A percentile compares a stretch with the other conserved stretches of the same genome.
Evolutionary conservation across 2,797 vertebrate species (phyloP).

Genomic region (Vultur gryphus): DNA sequence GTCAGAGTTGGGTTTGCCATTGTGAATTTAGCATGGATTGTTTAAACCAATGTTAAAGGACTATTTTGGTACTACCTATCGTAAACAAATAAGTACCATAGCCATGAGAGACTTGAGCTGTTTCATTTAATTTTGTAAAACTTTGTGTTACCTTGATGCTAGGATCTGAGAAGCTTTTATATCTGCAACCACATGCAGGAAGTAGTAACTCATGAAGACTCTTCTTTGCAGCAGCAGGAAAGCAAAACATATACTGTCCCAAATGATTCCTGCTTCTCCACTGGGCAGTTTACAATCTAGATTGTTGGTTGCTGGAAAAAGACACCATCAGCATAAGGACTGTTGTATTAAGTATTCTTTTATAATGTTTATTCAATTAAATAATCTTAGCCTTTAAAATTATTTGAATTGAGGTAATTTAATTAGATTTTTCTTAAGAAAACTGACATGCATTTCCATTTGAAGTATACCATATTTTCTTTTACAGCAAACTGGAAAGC

Average conservation of each 20-base stretch:
- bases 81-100: not conserved
- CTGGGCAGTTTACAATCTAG: slow-evolving; percentile 84
- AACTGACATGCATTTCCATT: not conserved
- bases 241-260: slow-evolving; percentile 99
- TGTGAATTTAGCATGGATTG: not conserved
- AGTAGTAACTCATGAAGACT: slow-evolving; percentile 99
- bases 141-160: slow-evolving; percentile 86
- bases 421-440: not conserved
- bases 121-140: not conserved
- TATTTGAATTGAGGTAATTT: not conserved
- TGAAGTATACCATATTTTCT: not conserved
- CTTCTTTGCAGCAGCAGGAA: slow-evolving; percentile 95
- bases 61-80: not conserved
- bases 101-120: not conserved
- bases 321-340: not conserved
- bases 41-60: not conserved
- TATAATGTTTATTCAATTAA: not conserved
- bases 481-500: not conserved
- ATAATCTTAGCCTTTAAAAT: not conserved
- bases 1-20: not conserved
- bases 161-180: slow-evolving; percentile 97
- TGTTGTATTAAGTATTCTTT: not conserved
- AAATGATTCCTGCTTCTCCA: slow-evolving; percentile 95
- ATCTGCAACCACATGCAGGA: slow-evolving; percentile 96
- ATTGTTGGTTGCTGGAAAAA: slow-evolving; percentile 61